Conservation (phyloP, 2,797 vertebrate species). For the Clamator glandarius region DNA sequence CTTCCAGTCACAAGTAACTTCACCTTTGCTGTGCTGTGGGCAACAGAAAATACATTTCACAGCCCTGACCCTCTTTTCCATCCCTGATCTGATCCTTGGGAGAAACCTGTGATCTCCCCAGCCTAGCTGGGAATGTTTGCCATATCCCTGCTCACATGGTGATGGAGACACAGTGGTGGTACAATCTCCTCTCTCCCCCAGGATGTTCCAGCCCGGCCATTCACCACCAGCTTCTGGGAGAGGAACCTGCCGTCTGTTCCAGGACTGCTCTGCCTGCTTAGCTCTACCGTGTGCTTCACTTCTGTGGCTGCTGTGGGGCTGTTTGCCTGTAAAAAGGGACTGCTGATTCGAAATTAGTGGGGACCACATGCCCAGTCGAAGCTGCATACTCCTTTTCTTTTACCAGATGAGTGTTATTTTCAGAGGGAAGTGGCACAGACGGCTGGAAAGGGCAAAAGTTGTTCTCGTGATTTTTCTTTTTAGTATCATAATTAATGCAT, state of each 20-base stretch:
- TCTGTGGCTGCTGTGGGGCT: conserved; percentile 63
- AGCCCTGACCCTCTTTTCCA: not conserved
- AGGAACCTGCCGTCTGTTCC: conserved; percentile 77
- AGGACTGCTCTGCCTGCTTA: conserved; percentile 74
- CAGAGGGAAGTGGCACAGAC: not conserved
- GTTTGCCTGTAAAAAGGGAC: conserved; percentile 69
- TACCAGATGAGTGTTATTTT: not conserved
- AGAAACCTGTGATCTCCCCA: not conserved
- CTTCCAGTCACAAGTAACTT: not conserved
- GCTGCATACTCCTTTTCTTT: not conserved
- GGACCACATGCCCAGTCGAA: not conserved
- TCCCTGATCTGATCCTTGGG: rapidly evolving
- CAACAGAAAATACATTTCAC: not conserved
- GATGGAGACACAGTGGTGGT: not conserved
- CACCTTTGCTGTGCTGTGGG: not conserved
- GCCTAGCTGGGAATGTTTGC: rapidly evolving
- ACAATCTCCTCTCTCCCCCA: conserved; percentile 49
- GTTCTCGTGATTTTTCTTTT: conserved; percentile 40
- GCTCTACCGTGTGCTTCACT: conserved; percentile 63
- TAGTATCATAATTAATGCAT: conserved; percentile 30
- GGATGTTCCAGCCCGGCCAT: conserved; percentile 77
- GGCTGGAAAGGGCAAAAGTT: conserved; percentile 2
- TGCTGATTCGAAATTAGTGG: not conserved
- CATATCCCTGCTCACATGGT: rapidly evolving
- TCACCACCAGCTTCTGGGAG: conserved; percentile 77